These are phyloP conservation scores for Microcebus lehilahytsara DNA, from an alignment of 2,113 vertebrate genomes.

Conservation along the genomic window DNA sequence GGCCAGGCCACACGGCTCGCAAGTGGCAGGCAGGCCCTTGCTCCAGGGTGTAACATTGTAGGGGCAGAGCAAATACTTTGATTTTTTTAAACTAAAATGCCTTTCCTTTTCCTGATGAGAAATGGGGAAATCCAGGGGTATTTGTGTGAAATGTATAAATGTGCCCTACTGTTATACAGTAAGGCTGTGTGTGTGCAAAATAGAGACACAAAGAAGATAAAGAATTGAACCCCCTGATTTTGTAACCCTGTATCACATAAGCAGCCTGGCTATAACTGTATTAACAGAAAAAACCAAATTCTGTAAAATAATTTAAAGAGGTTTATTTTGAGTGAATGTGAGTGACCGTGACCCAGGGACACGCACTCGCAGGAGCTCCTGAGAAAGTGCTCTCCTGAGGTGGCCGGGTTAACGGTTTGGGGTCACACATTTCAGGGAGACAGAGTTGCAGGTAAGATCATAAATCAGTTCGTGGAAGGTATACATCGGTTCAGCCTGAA, in stretches of 20 bases:
- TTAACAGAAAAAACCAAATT: too few relatives aligned
- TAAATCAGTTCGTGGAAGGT: too few relatives aligned
- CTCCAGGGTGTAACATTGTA: background rate
- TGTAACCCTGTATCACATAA: background rate
- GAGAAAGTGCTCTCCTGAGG: too few relatives aligned
- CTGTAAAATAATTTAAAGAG: too few relatives aligned
- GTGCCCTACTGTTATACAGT: background rate
- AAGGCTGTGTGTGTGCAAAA: background rate
- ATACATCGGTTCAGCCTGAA: too few relatives aligned
- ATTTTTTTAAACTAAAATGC: background rate
- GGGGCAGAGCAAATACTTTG: background rate
- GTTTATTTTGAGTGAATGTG: too few relatives aligned
- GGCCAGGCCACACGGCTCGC: background rate
- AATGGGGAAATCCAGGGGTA: background rate
- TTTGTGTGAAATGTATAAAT: background rate
- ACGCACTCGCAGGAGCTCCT: too few relatives aligned
- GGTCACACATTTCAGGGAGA: too few relatives aligned
- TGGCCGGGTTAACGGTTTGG: too few relatives aligned
- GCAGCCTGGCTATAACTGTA: background rate
- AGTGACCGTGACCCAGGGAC: too few relatives aligned
- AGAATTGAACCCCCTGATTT: background rate
- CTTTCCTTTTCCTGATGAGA: background rate
- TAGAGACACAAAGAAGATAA: background rate
- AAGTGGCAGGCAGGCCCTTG: background rate
- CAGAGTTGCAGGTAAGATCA: too few relatives aligned